phyloP scores from a whole-genome alignment of 2,797 vertebrate species.

The Enteromius mattozi region DNA sequence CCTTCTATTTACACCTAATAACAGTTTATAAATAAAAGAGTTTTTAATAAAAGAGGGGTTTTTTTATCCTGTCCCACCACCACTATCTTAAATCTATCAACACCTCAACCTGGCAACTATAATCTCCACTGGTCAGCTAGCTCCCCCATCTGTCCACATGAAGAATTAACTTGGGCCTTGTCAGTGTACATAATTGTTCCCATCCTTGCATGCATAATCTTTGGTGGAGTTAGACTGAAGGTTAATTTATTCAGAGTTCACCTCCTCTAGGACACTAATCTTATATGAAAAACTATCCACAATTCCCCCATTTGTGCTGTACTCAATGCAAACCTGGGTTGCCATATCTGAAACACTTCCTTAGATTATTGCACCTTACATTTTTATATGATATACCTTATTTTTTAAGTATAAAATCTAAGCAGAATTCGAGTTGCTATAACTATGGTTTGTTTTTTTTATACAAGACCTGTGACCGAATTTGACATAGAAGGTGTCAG shows the following conservation, averaged over 20 bases:
- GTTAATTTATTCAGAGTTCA: not conserved
- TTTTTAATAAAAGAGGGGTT: too few relatives aligned
- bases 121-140: not conserved
- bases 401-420: not conserved
- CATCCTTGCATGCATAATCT: not conserved
- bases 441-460: not conserved
- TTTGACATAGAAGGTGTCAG: not conserved
- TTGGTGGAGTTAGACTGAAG: not conserved
- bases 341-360: not conserved
- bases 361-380: not conserved
- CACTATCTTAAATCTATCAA: not conserved
- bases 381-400: not conserved
- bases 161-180: not conserved
- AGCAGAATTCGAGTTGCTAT: not conserved
- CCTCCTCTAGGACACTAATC: not conserved
- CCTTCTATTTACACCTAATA: too few relatives aligned
- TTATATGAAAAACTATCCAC: not conserved
- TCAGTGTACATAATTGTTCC: not conserved
- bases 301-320: not conserved
- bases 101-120: not conserved
- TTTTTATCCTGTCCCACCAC: not conserved
- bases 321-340: not conserved
- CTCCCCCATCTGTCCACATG: constrained; percentile 19
- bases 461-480: not conserved
- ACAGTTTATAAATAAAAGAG: too few relatives aligned